These are phyloP conservation scores for Lampropteryx suffumata DNA, from an alignment of 2,888 invertebrate species.

Conservation along the genomic window DNA sequence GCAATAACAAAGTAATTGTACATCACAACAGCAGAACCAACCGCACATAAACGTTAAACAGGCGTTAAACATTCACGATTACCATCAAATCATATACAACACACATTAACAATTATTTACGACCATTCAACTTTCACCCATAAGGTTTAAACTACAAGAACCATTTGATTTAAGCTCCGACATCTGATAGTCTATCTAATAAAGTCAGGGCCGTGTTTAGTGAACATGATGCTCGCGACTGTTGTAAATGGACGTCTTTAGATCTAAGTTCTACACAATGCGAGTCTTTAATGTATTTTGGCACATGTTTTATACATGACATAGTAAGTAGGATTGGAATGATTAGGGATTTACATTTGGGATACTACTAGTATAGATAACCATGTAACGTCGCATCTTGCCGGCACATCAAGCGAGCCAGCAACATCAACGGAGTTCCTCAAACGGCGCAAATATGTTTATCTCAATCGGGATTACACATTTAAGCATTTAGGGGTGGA, in stretches of 20 bases:
- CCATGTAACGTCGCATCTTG: no score
- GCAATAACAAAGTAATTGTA: conserved; percentile 17
- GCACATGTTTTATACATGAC: no score
- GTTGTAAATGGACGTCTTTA: conserved; percentile 25
- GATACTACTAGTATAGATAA: no score
- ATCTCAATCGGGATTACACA: no score
- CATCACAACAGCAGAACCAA: conserved; percentile 11
- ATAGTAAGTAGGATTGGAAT: no score
- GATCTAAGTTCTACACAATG: not conserved
- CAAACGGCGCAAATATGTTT: no score
- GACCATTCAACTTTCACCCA: conserved; percentile 16
- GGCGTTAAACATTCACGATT: conserved; percentile 26
- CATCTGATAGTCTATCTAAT: conserved; percentile 6
- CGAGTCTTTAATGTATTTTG: no score
- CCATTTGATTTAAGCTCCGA: not conserved
- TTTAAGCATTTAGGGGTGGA: no score
- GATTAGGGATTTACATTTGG: no score
- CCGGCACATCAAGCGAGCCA: no score
- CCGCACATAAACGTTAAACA: conserved; percentile 22
- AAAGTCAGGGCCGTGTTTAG: conserved; percentile 26
- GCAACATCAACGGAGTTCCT: no score
- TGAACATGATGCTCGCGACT: conserved; percentile 25
- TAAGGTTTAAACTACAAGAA: conserved; percentile 12
- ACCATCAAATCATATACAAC: conserved; percentile 19
- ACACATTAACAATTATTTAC: conserved; percentile 12